Conservation (phyloP, 1,140 invertebrate genomes). For the Teleogryllus occipitalis region DNA sequence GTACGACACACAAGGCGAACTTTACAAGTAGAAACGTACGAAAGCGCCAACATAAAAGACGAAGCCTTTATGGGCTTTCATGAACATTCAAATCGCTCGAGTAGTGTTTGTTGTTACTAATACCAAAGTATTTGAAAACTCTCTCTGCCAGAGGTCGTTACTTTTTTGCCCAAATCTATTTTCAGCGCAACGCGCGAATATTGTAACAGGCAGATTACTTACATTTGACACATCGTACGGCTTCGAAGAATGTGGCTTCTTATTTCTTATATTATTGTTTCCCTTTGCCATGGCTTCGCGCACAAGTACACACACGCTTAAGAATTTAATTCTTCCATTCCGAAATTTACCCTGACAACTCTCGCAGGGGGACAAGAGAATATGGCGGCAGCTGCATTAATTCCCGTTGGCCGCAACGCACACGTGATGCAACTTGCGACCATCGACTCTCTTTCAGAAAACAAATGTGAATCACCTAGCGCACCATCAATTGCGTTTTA, state of each 20-base stretch:
- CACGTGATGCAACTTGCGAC: slow-evolving; percentile 14
- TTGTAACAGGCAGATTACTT: slow-evolving; percentile 12
- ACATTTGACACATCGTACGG: slow-evolving; percentile 18
- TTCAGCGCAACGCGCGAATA: slow-evolving; percentile 18
- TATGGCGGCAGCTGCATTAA: slow-evolving; percentile 18
- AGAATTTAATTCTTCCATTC: background rate
- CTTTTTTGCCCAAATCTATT: slow-evolving; percentile 10
- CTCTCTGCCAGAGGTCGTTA: slow-evolving; percentile 12
- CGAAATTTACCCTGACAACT: slow-evolving; percentile 13
- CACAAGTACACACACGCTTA: background rate
- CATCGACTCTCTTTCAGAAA: background rate
- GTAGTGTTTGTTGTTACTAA: background rate
- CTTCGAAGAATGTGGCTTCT: slow-evolving; percentile 16
- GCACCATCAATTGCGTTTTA: no score
- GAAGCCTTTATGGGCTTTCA: no score
- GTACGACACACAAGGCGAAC: background rate
- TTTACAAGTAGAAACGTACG: no score
- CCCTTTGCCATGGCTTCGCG: slow-evolving; percentile 16
- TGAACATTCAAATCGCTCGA: no score
- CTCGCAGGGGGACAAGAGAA: background rate
- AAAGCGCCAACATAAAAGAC: no score
- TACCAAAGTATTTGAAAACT: background rate
- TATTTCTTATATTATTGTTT: slow-evolving; percentile 10
- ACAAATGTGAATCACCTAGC: background rate
- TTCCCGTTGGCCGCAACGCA: slow-evolving; percentile 11